phyloP scores from a whole-genome alignment of 2,113 vertebrate genomes.

The Thryonomys swinderianus region DNA sequence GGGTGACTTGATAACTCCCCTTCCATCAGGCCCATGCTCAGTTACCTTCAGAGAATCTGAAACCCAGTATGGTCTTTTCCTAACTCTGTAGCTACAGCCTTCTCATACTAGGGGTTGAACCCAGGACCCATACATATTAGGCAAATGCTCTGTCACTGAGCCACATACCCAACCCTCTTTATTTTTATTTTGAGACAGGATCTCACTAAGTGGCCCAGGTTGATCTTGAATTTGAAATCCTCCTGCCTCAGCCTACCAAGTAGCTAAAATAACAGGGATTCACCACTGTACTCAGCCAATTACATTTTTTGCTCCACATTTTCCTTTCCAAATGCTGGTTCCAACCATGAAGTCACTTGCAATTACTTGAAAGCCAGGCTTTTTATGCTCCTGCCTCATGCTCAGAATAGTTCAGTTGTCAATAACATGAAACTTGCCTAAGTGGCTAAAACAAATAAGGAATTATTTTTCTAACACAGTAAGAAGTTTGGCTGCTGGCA shows the following conservation, averaged over 20 bases:
- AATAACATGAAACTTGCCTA: slow-evolving; percentile 22
- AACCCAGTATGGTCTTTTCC: background rate
- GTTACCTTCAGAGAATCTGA: background rate
- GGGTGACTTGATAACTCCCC: background rate
- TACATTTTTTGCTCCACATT: background rate
- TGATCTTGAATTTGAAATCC: background rate
- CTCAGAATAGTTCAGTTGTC: slow-evolving; percentile 7
- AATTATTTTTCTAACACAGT: slow-evolving; percentile 13
- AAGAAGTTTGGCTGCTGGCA: background rate
- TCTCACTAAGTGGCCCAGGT: background rate
- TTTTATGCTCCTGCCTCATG: background rate
- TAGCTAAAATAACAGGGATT: background rate
- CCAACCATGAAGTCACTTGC: background rate
- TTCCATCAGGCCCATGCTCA: background rate
- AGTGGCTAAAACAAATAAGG: slow-evolving; percentile 43
- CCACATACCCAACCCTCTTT: background rate
- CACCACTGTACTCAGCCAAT: background rate
- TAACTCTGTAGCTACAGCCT: background rate
- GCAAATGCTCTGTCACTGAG: background rate
- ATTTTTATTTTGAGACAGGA: background rate
- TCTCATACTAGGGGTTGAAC: too few relatives aligned
- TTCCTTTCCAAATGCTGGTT: background rate
- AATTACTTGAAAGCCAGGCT: background rate
- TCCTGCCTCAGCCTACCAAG: background rate
- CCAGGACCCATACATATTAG: background rate